Percentiles rank a stretch among this genome's conserved stretches.
These are phyloP conservation scores for Anthopleura sola DNA, from an alignment of 64 coral and sea anemone species.

Conservation along the genomic window DNA sequence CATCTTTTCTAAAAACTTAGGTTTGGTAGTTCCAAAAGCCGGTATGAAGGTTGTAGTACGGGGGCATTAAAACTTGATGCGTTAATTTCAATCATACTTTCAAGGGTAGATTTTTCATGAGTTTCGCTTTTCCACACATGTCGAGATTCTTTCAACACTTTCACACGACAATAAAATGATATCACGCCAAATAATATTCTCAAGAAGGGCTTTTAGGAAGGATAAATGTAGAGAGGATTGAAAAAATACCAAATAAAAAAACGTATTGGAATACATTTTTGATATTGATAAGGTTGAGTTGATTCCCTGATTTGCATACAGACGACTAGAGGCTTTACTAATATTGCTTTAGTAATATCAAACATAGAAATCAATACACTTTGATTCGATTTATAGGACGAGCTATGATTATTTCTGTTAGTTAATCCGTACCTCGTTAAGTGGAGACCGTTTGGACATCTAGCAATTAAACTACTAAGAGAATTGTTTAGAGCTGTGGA, in stretches of 20 bases:
- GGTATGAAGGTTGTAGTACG: too few species aligned
- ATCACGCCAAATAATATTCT: neutral
- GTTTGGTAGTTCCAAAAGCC: neutral
- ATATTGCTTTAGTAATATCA: constrained; percentile 1
- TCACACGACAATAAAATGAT: neutral
- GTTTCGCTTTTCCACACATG: neutral
- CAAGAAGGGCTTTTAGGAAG: neutral
- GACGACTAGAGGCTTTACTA: neutral
- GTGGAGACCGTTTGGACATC: neutral
- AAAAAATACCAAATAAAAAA: neutral
- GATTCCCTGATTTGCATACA: constrained; percentile 22
- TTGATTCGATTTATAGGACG: constrained; percentile 2
- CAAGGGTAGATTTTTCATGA: neutral
- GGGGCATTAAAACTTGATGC: neutral
- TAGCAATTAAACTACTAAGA: neutral
- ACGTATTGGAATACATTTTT: neutral
- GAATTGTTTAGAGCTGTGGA: neutral
- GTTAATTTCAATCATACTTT: neutral
- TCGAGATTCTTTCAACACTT: neutral
- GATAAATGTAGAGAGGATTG: neutral
- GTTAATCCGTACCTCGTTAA: neutral
- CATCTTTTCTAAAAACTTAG: neutral
- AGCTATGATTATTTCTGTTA: neutral
- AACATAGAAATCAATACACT: neutral
- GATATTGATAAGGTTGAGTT: constrained; percentile 1